These are phyloP conservation scores for Excalfactoria chinensis DNA, from an alignment of 2,113 vertebrate genomes.

Conservation along the genomic window DNA sequence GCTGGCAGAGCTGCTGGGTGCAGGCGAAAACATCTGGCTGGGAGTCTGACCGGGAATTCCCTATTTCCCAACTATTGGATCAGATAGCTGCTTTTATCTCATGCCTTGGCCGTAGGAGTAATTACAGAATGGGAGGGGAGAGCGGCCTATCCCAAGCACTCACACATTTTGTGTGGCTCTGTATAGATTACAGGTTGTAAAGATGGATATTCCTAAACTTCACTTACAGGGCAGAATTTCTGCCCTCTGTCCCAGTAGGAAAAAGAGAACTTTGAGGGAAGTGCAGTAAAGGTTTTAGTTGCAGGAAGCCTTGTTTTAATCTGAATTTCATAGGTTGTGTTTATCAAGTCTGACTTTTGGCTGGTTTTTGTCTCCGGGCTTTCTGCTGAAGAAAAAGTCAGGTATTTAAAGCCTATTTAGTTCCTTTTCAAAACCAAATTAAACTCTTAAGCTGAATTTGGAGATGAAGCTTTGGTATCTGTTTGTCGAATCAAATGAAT, in stretches of 20 bases:
- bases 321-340: not conserved
- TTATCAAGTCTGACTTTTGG: constrained; percentile 44
- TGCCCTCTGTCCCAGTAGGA: not conserved
- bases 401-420: constrained; percentile 41
- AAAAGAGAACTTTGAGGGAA: constrained; percentile 13
- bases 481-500: constrained; percentile 41
- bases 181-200: not conserved
- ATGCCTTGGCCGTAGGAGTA: not conserved
- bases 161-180: not conserved
- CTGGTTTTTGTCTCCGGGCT: constrained; percentile 17
- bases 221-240: not conserved
- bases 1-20: not conserved
- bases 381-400: constrained; percentile 25
- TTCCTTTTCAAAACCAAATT: constrained; percentile 52
- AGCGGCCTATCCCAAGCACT: not conserved
- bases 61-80: not conserved
- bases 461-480: constrained; percentile 37
- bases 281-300: constrained; percentile 9
- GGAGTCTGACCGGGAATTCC: not conserved
- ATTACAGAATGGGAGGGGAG: not conserved
- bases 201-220: constrained; percentile 13
- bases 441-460: constrained; percentile 29
- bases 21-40: not conserved
- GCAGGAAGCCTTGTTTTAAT: constrained; percentile 27
- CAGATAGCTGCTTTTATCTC: not conserved